These are phyloP conservation scores for Scytalopus superciliaris DNA, from an alignment of 2,113 vertebrate species.

Conservation along the genomic window DNA sequence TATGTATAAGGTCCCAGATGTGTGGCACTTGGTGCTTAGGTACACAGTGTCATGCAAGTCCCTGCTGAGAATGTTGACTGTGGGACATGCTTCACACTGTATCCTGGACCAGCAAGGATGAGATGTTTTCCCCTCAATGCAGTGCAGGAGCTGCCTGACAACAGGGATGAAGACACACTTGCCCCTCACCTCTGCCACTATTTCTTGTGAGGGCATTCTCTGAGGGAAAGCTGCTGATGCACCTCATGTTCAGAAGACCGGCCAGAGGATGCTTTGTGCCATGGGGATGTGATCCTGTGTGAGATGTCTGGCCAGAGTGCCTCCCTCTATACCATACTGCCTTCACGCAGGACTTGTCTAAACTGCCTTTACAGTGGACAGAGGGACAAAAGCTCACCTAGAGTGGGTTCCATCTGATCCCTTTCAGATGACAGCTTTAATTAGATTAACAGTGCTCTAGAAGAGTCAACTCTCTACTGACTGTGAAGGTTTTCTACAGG, in stretches of 20 bases:
- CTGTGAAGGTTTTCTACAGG: background rate
- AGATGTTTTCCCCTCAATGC: background rate
- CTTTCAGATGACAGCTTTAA: background rate
- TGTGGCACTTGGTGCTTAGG: background rate
- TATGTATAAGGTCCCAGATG: background rate
- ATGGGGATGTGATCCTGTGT: background rate
- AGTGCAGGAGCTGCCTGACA: background rate
- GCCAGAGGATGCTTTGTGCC: background rate
- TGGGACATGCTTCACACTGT: background rate
- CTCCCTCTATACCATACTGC: background rate
- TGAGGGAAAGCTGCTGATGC: background rate
- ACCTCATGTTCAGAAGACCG: background rate
- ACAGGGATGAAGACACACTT: background rate
- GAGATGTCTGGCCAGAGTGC: background rate
- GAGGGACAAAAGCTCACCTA: background rate
- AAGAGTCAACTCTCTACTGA: background rate
- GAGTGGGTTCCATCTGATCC: background rate
- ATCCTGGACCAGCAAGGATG: accelerated
- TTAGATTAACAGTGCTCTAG: background rate
- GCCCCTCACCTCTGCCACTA: background rate
- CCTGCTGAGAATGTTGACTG: background rate
- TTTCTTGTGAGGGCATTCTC: background rate
- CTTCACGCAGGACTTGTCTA: background rate
- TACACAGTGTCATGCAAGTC: background rate
- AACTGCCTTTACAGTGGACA: background rate